These are phyloP conservation scores for Atlantisia rogersi DNA, from an alignment of 2,113 vertebrate species.

Conservation along the genomic window DNA sequence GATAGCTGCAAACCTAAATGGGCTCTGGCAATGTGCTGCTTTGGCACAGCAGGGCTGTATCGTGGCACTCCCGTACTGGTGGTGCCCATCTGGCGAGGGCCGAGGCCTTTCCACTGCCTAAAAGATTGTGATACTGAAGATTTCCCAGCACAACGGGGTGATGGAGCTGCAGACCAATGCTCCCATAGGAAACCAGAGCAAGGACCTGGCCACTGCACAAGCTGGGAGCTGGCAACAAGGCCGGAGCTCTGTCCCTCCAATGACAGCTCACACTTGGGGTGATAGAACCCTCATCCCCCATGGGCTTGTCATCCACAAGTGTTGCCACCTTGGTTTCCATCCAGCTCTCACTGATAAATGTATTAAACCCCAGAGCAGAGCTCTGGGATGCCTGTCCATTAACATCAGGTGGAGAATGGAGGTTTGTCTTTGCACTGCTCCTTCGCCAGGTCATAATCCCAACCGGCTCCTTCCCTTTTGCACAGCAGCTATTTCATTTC, in stretches of 20 bases:
- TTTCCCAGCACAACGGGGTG: background rate
- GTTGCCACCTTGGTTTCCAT: background rate
- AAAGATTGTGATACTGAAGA: background rate
- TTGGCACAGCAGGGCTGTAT: conserved; percentile 31
- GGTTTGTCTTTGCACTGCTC: background rate
- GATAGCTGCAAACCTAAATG: conserved; percentile 24
- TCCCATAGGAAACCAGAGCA: background rate
- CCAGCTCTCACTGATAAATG: background rate
- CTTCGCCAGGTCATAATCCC: background rate
- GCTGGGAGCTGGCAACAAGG: fast-evolving
- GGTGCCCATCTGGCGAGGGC: background rate
- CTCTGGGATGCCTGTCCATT: background rate
- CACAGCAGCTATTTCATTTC: background rate
- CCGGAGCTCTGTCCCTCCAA: background rate
- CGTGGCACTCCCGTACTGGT: background rate
- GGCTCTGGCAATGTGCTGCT: conserved; percentile 29
- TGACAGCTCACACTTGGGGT: fast-evolving
- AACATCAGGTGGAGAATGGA: background rate
- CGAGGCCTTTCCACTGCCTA: background rate
- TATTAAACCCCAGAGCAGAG: background rate
- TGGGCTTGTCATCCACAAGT: background rate
- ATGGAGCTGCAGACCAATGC: background rate
- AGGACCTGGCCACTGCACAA: background rate
- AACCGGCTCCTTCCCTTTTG: background rate
- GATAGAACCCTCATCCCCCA: background rate